A percentile compares a stretch with the other conserved stretches of the same genome.
Evolutionary conservation across 2,113 vertebrate species (phyloP).

Genomic region (Tringa solitaria): DNA sequence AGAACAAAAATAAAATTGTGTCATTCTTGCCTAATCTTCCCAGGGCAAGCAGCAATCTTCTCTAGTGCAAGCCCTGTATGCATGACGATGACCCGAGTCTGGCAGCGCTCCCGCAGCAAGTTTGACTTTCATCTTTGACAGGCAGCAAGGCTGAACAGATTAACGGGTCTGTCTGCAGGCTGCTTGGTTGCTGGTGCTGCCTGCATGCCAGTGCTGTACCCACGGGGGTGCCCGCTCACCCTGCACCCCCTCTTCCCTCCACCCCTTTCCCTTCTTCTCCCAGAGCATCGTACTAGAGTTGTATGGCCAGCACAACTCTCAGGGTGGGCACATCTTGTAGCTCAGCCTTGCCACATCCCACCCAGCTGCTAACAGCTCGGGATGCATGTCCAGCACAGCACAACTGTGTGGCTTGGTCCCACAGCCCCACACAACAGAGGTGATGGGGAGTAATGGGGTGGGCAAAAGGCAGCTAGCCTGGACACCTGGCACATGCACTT

Average conservation of each 20-base stretch:
- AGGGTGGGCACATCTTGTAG: not conserved
- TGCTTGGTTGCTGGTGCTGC: not conserved
- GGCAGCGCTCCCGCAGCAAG: not conserved
- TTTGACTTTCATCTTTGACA: not conserved
- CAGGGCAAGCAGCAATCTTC: not conserved
- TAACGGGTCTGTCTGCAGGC: not conserved
- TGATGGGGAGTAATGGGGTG: not conserved
- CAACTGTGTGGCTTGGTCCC: not conserved
- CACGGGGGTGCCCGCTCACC: not conserved
- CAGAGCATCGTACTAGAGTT: accelerated
- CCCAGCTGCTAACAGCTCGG: accelerated
- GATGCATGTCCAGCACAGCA: accelerated
- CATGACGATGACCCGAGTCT: not conserved
- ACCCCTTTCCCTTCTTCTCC: not conserved
- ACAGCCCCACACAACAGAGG: not conserved
- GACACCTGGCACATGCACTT: accelerated
- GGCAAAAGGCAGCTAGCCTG: not conserved
- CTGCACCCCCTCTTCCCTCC: not conserved
- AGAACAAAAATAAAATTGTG: not conserved
- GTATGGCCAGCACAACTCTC: accelerated
- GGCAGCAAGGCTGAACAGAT: not conserved
- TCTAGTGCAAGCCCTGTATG: accelerated
- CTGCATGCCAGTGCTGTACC: not conserved
- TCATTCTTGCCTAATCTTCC: not conserved
- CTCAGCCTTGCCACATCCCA: not conserved